Conservation (phyloP, 2,888 invertebrate genomes). For the Heliconius charithonia region DNA sequence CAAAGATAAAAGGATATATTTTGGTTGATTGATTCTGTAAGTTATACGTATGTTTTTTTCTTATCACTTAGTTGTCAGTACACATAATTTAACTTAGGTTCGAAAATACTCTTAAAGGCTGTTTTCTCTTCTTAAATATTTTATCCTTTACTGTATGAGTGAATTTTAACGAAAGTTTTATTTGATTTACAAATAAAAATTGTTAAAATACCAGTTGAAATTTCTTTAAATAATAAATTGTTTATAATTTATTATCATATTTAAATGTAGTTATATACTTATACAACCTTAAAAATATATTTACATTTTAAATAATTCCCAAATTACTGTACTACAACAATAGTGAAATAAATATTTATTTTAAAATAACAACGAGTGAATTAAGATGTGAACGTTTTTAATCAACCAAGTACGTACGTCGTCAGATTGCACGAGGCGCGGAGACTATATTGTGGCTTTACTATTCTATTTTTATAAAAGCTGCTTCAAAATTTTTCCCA, state of each 20-base stretch:
- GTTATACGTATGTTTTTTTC: too few species aligned
- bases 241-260: too few species aligned
- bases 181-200: neutral
- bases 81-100: too few species aligned
- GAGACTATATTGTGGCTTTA: neutral
- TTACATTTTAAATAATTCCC: too few species aligned
- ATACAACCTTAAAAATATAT: neutral
- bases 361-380: neutral
- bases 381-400: conserved; percentile 8
- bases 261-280: neutral
- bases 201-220: neutral
- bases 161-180: neutral
- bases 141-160: too few species aligned
- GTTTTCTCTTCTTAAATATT: too few species aligned
- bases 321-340: too few species aligned
- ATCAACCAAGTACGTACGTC: neutral
- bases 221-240: neutral
- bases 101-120: too few species aligned
- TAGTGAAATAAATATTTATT: neutral
- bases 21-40: too few species aligned
- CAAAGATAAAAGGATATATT: too few species aligned
- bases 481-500: too few species aligned
- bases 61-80: too few species aligned
- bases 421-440: neutral
- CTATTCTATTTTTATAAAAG: neutral